Evolutionary conservation across 1,140 invertebrate genomes (phyloP), one percentile per base, ranked within the genome.

Genomic region (Acyrthosiphon pisum): DNA sequence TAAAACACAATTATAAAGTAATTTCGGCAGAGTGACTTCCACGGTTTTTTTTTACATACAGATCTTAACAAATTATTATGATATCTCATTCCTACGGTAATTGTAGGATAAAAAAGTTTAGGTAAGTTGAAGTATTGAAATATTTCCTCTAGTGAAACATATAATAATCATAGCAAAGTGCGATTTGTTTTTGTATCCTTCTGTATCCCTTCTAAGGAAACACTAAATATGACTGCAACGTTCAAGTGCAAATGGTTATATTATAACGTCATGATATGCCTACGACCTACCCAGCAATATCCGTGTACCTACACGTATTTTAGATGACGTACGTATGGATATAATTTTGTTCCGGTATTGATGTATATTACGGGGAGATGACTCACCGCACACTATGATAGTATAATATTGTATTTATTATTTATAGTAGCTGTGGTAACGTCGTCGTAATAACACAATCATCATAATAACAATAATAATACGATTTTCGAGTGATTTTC

Each of bases 391-490:
- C 14, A 76, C 30, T 18, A 18, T n/a, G n/a, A n/a, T 76, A 76
- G 30, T 76, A 35, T 41, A 18, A 18, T 76, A 76, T 35, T 76
- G 14, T 76, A 76, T 76, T 76, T 76, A 76, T n/a, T 76, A 76
- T 76, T 76, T 76, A 68, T n/a, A 76, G 60, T 76, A n/a, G n/a
- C 30, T 76, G 60, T 30, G 60, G 60, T 76, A 76, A 76, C 60
- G n/a, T 76, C 11, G 14, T 20, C 60, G 14, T 76, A 76, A 76
- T 76, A 76, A n/a, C 60, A 76, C 30, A 76, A 76, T n/a, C 60
- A 76, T 76, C 60, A 76, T 76, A 76, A n/a, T 76, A 76, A 68
- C 60, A 68, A n/a, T 76, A 76, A 76, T 76, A 76, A 76, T 76
- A 76, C n/a, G 60, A 76, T 76, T 76, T 76, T 68, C 20, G 30